Conservation (phyloP, 2,888 invertebrate genomes). For the Oxyteleia sp. region DNA sequence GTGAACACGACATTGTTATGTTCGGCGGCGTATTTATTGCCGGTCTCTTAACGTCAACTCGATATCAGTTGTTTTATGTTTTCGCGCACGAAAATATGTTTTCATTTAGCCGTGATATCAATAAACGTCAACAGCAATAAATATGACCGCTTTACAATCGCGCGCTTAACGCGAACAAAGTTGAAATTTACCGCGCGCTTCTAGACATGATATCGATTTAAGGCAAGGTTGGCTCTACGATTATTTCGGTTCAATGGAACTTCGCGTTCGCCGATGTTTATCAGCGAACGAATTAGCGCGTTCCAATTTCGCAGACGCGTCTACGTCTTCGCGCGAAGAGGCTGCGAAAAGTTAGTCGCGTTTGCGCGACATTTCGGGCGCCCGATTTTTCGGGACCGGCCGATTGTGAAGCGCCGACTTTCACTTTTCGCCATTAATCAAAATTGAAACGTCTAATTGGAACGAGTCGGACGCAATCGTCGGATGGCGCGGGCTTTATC, state of each 20-base stretch:
- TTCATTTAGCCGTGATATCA: constrained; percentile 47
- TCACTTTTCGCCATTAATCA: constrained; percentile 48
- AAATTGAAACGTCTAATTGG: constrained; percentile 46
- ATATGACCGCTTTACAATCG: constrained; percentile 20
- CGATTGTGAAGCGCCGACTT: constrained; percentile 26
- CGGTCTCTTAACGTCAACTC: constrained; percentile 40
- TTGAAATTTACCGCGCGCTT: constrained; percentile 18
- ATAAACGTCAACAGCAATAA: constrained; percentile 49
- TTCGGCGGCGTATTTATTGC: constrained; percentile 33
- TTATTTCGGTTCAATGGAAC: constrained; percentile 4
- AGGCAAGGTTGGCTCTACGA: neutral
- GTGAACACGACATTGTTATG: constrained; percentile 50
- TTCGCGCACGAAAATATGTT: constrained; percentile 32
- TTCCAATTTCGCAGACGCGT: neutral
- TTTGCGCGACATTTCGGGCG: neutral
- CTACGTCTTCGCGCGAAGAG: no score
- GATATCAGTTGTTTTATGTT: constrained; percentile 46
- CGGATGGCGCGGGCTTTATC: neutral
- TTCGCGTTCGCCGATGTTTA: neutral
- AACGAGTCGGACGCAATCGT: constrained; percentile 22
- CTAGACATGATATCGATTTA: constrained; percentile 11
- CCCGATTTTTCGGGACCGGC: neutral
- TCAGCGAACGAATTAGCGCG: neutral
- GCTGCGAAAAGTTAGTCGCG: no score
- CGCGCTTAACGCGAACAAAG: constrained; percentile 9